These are phyloP conservation scores for Ctenoplectra terminalis DNA, from an alignment of 1,140 invertebrate genomes.

Conservation along the genomic window DNA sequence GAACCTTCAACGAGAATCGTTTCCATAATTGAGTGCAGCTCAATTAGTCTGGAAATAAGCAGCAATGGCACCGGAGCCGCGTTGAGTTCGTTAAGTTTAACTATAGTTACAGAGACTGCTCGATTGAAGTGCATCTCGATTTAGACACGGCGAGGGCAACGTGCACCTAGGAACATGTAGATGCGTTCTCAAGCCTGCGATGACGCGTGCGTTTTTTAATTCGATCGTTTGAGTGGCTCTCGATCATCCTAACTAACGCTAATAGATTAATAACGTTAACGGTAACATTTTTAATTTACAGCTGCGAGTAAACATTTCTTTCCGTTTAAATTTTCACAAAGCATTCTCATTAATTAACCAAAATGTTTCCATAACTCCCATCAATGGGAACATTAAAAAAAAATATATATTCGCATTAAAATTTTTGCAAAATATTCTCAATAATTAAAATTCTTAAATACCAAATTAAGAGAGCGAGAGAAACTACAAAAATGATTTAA, in stretches of 20 bases:
- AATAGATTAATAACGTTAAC: too few relatives aligned
- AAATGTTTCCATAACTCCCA: too few relatives aligned
- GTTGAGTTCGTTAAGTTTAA: constrained; percentile 21
- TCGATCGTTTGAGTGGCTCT: constrained; percentile 44
- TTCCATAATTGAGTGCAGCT: neutral
- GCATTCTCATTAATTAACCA: too few relatives aligned
- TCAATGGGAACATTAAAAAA: too few relatives aligned
- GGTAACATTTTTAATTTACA: too few relatives aligned
- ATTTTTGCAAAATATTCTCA: too few relatives aligned
- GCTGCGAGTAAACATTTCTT: too few relatives aligned
- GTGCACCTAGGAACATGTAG: constrained; percentile 51
- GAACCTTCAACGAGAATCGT: rapidly evolving
- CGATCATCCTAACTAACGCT: constrained; percentile 20
- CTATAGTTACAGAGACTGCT: constrained; percentile 19
- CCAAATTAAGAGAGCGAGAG: too few relatives aligned
- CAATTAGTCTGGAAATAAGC: neutral
- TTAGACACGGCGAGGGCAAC: constrained; percentile 58
- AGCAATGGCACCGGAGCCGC: neutral
- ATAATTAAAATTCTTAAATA: too few relatives aligned
- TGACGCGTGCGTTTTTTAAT: constrained; percentile 55
- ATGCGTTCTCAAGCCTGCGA: constrained; percentile 35
- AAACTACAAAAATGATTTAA: too few relatives aligned
- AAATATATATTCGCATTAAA: too few relatives aligned
- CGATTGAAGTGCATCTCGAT: constrained; percentile 67
- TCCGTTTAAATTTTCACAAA: too few relatives aligned